These are phyloP conservation scores for Apotomis capreana DNA, from an alignment of 2,888 invertebrate genomes.

Conservation along the genomic window DNA sequence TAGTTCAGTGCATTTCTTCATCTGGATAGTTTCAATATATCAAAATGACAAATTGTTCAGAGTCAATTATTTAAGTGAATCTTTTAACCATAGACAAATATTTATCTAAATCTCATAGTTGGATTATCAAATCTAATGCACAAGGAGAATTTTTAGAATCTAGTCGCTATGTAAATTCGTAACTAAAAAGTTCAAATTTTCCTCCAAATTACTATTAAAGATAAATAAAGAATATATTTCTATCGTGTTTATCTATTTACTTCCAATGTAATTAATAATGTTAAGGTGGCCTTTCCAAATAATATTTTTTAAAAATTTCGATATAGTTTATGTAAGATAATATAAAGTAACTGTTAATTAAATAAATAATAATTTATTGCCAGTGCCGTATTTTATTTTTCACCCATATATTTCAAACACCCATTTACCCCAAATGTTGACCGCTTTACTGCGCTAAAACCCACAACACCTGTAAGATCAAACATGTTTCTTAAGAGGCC, in stretches of 20 bases:
- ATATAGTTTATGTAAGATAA: conserved; percentile 78
- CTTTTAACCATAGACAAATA: conserved; percentile 4
- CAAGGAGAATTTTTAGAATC: conserved; percentile 5
- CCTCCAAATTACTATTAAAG: conserved; percentile 8
- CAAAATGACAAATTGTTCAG: conserved; percentile 16
- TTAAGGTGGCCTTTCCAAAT: conserved; percentile 81
- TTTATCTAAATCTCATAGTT: conserved; percentile 15
- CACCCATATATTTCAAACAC: neutral
- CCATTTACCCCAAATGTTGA: too few relatives aligned
- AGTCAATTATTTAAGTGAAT: conserved; percentile 29
- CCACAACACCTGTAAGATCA: too few relatives aligned
- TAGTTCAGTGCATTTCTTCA: conserved; percentile 28
- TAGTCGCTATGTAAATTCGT: conserved; percentile 12
- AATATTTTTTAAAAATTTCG: conserved; percentile 75
- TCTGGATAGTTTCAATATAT: conserved; percentile 8
- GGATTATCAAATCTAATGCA: conserved; percentile 15
- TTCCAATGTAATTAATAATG: conserved; percentile 47
- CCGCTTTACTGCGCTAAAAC: too few relatives aligned
- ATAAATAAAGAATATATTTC: conserved; percentile 35
- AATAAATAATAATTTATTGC: conserved; percentile 45
- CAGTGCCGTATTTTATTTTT: conserved; percentile 23
- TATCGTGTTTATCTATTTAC: conserved; percentile 46
- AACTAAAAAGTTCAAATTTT: conserved; percentile 31
- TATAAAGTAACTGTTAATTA: conserved; percentile 55
- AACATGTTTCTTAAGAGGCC: too few relatives aligned